Conservation (phyloP, 2,797 vertebrate genomes). For the Sebastes umbrosus region DNA sequence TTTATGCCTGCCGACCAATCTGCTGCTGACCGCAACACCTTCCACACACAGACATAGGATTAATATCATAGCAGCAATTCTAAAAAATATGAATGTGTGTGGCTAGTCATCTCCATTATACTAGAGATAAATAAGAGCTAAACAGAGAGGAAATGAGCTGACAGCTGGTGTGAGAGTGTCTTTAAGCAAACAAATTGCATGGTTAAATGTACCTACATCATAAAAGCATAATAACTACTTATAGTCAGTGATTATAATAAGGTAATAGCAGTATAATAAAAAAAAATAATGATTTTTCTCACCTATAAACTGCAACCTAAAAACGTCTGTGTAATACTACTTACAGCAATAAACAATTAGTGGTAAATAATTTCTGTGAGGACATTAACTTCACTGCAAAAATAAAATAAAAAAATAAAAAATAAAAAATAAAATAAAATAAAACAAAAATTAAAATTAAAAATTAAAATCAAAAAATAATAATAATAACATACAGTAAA, state of each 20-base stretch:
- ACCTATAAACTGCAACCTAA: not conserved
- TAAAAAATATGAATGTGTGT: not conserved
- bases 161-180: not conserved
- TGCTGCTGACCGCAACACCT: conserved; percentile 93
- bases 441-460: too few relatives aligned
- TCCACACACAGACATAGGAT: not conserved
- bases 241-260: not conserved
- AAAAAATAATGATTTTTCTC: not conserved
- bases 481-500: too few relatives aligned
- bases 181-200: not conserved
- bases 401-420: too few relatives aligned
- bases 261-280: not conserved
- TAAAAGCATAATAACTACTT: not conserved
- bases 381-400: not conserved
- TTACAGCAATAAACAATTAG: not conserved
- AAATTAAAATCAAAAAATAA: too few relatives aligned
- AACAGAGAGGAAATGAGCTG: not conserved
- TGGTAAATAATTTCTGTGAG: not conserved
- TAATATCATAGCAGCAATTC: not conserved
- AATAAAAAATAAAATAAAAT: too few relatives aligned
- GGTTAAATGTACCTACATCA: not conserved
- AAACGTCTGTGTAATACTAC: not conserved
- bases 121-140: not conserved
- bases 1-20: conserved; percentile 98
- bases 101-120: not conserved